Base-by-base conservation (phyloP, 2,113 vertebrate species). In the Nothobranchius furzeri region DNA sequence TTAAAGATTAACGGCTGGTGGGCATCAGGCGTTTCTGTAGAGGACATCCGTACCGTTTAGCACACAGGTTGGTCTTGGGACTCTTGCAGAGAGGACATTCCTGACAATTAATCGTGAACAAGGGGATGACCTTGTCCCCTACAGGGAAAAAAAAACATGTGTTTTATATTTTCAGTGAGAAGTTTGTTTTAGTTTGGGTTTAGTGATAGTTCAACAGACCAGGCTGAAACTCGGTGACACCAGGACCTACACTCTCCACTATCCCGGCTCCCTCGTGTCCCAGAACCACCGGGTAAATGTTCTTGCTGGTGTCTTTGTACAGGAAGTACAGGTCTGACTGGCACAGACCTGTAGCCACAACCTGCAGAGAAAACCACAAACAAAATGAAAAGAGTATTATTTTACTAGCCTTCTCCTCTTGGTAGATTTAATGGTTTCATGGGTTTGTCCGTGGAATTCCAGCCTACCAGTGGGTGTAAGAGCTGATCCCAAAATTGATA, bases 111-210 rank as follows among this genome's bases (percentile, higher is more conserved):
- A 91, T 84, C 24, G 93, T 4, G 72, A 91, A 92, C 13, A 94
- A 25, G 1, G 93, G 94, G 37, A 96, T 94, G 35, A 96, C 95
- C 62, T 93, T 94, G 83, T 96, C 95, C 51, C 95, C 95, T 96
- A 71, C 2, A 85, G 11, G 9, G 78, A 9, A 36, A 17, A 17
- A 37, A 25, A 52, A 45, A 10, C 7, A 36, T 7, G 15, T 20
- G 8, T 48, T n/a, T 9, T 11, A 63, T 17, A 24, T 50, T 45
- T 8, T 20, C 25, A 7, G 0, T 11, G 2, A 30, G 30, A 30
- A 30, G 4, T 30, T 20, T 30, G 30, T 30, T 30, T 30, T 30
- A 30, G 30, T 4, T 30, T 30, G 30, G 30, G 30, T 30, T 30
- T 30, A 30, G 30, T 30, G 30, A 30, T 30, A 1, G 13, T 13